These are phyloP conservation scores for Sclerodermus sp. DNA, from an alignment of 2,888 invertebrate genomes.

Conservation along the genomic window DNA sequence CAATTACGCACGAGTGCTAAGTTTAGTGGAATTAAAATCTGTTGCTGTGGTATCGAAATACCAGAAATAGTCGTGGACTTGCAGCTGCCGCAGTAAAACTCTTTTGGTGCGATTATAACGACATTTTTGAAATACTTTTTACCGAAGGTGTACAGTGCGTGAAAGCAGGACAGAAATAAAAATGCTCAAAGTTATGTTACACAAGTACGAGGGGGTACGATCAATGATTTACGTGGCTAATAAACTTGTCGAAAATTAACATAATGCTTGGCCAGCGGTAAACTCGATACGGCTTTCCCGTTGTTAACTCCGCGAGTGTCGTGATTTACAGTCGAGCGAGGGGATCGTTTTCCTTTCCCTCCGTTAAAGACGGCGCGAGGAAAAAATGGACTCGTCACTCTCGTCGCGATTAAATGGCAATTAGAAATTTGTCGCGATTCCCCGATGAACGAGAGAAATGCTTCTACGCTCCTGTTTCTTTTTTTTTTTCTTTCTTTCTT, in stretches of 20 bases:
- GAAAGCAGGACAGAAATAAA: slow-evolving; percentile 11
- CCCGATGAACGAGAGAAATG: too few relatives aligned
- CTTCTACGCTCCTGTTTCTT: too few relatives aligned
- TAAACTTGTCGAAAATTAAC: slow-evolving; percentile 15
- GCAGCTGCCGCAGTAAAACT: slow-evolving; percentile 31
- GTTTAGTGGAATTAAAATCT: too few relatives aligned
- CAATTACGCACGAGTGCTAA: too few relatives aligned
- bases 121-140: slow-evolving; percentile 25
- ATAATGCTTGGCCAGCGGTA: slow-evolving; percentile 12
- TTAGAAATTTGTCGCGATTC: too few relatives aligned
- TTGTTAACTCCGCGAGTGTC: neutral
- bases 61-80: neutral
- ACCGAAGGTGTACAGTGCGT: slow-evolving; percentile 8
- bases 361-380: too few relatives aligned
- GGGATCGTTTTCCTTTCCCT: too few relatives aligned
- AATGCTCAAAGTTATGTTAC: slow-evolving; percentile 9
- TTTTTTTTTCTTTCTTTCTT: too few relatives aligned
- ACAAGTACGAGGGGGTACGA: slow-evolving; percentile 1
- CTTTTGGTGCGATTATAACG: slow-evolving; percentile 6
- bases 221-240: slow-evolving; percentile 17
- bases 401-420: too few relatives aligned
- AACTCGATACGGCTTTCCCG: slow-evolving; percentile 2
- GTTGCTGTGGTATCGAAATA: too few relatives aligned
- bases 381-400: too few relatives aligned
- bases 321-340: slow-evolving; percentile 2